Evolutionary conservation across 2,113 vertebrate genomes (phyloP), one percentile per base, ranked within the genome.

Genomic region (Antennarius striatus): DNA sequence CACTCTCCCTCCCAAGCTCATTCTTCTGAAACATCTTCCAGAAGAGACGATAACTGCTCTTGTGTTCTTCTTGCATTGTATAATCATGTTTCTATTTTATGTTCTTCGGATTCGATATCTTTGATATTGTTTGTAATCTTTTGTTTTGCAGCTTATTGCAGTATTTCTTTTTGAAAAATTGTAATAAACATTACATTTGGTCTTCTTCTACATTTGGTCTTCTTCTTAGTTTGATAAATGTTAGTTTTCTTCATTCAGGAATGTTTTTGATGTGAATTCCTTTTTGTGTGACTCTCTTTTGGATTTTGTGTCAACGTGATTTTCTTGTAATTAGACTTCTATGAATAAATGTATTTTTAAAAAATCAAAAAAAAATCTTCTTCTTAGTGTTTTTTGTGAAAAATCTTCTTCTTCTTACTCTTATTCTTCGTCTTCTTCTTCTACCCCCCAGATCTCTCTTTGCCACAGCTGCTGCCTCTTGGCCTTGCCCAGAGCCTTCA

Each of bases 11-110:
- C 71, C 65, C 83, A 69, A 65, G 61, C 80, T 76, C 60, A 53
- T 68, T 54, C 62, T 59, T 22, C n/a, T n/a, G n/a, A n/a, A 99
- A 98, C 88, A 99, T 99, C 80, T 99, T 99, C 92, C 97, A 99
- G 92, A 99, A 99, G 74, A 93, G 96, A 73, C 94, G 96, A 96
- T 99, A 90, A 85, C 67, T 77, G 15, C 30, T 55, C 6, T 29
- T 66, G 4, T 46, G 42, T 3, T 47, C 8, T 62, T 54, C 40
- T 76, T 80, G 67, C 54, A 15, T 78, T 91, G 88, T 91, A 91
- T 88, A 90, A 79, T 59, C 70, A 63, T 45, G 63, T 66, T n/a
- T 15, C 63, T 4, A 29, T 22, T 53, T 42, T 73, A 28, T 57
- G 14, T 7, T 51, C 5, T 60, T 69, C 75, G 43, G 47, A 68